phyloP scores from a whole-genome alignment of 2,113 vertebrate species.

The Poicephalus gulielmi region DNA sequence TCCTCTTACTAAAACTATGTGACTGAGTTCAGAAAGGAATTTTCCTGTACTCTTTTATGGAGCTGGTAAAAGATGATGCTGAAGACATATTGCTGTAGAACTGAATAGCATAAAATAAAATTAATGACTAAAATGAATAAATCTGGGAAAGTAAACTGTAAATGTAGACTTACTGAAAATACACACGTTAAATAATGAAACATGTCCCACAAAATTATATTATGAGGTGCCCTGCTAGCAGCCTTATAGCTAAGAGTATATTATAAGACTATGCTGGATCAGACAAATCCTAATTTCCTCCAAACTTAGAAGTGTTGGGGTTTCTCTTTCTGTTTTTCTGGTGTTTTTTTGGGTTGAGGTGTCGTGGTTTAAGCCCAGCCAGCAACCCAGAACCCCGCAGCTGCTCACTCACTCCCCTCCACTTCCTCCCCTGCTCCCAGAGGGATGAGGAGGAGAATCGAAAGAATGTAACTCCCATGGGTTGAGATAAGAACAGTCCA shows the following conservation, averaged over 20 bases:
- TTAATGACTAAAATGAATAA: neutral
- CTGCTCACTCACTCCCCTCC: too few relatives aligned
- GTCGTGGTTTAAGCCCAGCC: too few relatives aligned
- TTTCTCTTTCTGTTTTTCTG: neutral
- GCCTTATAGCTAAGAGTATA: neutral
- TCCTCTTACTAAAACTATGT: slow-evolving; percentile 14
- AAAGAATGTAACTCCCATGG: too few relatives aligned
- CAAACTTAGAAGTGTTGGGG: neutral
- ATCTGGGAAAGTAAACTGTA: neutral
- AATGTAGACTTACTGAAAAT: neutral
- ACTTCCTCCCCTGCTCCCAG: too few relatives aligned
- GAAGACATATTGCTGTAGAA: neutral
- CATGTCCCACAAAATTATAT: neutral
- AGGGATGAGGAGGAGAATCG: too few relatives aligned
- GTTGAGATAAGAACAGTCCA: too few relatives aligned
- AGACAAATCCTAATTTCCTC: neutral
- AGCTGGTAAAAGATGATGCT: neutral
- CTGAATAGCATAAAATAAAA: neutral
- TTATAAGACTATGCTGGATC: neutral
- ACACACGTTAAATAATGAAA: neutral
- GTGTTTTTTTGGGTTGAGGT: neutral
- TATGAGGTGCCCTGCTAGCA: neutral
- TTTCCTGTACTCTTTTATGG: neutral
- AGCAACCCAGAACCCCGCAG: too few relatives aligned
- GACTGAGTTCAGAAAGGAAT: slow-evolving; percentile 4